A percentile compares a stretch with the other conserved stretches of the same genome.
Conservation (phyloP, 2,888 invertebrate species). For the Acleris sparsana region DNA sequence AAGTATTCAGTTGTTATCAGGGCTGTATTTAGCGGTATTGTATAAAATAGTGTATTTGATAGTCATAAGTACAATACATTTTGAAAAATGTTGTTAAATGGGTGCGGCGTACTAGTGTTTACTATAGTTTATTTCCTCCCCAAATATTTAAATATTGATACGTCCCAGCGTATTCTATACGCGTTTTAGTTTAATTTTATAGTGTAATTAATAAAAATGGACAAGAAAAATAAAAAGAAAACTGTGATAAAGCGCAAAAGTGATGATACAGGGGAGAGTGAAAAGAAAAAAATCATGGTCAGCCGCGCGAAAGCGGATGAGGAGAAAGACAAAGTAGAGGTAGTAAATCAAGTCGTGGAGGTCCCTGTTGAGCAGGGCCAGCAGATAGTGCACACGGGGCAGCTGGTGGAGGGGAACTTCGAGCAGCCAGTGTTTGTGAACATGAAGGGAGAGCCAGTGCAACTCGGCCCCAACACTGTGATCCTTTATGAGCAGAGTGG, state of each 20-base stretch:
- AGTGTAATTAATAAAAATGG: constrained; percentile 69
- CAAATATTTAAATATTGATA: constrained; percentile 43
- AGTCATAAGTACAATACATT: constrained; percentile 22
- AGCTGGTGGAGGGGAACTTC: constrained; percentile 76
- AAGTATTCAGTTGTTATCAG: constrained; percentile 46
- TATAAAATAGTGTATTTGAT: constrained; percentile 30
- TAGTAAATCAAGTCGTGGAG: constrained; percentile 74
- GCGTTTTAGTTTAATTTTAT: constrained; percentile 47
- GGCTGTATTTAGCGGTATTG: constrained; percentile 36
- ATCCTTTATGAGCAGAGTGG: constrained; percentile 79
- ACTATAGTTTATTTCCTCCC: constrained; percentile 37
- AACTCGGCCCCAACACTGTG: constrained; percentile 77
- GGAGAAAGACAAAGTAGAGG: constrained; percentile 74
- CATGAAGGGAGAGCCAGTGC: constrained; percentile 79
- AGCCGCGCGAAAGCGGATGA: constrained; percentile 60
- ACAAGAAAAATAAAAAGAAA: constrained; percentile 81
- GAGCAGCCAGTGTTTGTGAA: constrained; percentile 81
- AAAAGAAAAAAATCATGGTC: constrained; percentile 76
- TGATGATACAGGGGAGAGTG: constrained; percentile 70
- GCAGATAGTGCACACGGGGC: constrained; percentile 76
- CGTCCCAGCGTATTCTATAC: constrained; percentile 42
- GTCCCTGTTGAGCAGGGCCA: constrained; percentile 77
- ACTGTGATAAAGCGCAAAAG: constrained; percentile 77
- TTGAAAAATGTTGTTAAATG: constrained; percentile 53
- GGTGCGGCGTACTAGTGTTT: constrained; percentile 58